Percentiles rank a stretch among this genome's conserved stretches.
Conservation (phyloP, 2,797 vertebrate species). For the Sebastes variabilis region DNA sequence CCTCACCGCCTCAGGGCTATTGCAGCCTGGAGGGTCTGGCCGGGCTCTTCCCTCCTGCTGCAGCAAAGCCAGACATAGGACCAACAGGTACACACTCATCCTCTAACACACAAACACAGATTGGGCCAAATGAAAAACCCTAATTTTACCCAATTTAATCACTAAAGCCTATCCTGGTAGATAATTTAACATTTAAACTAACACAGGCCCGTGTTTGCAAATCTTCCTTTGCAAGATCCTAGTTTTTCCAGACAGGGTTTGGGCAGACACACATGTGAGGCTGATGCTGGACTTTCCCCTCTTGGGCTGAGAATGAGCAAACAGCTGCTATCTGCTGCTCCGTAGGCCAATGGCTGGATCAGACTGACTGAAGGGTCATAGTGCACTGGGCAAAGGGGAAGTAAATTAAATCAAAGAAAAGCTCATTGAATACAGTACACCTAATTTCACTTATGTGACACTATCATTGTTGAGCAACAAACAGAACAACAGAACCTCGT, state of each 20-base stretch:
- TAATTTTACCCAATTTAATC: background rate
- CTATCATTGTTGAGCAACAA: background rate
- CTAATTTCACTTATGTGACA: background rate
- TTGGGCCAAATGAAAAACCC: background rate
- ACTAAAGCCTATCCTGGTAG: background rate
- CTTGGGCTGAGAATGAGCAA: slow-evolving; percentile 45
- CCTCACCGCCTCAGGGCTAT: slow-evolving; percentile 38
- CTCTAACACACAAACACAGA: slow-evolving; percentile 7
- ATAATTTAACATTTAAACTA: slow-evolving; percentile 7
- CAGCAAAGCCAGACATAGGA: slow-evolving; percentile 54
- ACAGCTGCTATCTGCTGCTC: slow-evolving; percentile 63
- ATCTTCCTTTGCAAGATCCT: slow-evolving; percentile 3
- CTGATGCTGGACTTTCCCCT: slow-evolving; percentile 56
- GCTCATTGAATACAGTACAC: background rate
- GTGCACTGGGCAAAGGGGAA: slow-evolving; percentile 36
- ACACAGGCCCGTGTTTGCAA: background rate
- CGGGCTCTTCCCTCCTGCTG: slow-evolving; percentile 35
- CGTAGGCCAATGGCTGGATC: slow-evolving; percentile 39
- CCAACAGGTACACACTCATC: slow-evolving; percentile 59
- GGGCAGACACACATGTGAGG: background rate
- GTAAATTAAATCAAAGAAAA: background rate
- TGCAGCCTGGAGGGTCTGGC: slow-evolving; percentile 40
- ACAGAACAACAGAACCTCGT: background rate
- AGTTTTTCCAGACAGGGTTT: slow-evolving; percentile 20
- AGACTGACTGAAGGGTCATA: slow-evolving; percentile 27